Conservation (phyloP, 1,140 invertebrate species). For the Lepidurus couesii region DNA sequence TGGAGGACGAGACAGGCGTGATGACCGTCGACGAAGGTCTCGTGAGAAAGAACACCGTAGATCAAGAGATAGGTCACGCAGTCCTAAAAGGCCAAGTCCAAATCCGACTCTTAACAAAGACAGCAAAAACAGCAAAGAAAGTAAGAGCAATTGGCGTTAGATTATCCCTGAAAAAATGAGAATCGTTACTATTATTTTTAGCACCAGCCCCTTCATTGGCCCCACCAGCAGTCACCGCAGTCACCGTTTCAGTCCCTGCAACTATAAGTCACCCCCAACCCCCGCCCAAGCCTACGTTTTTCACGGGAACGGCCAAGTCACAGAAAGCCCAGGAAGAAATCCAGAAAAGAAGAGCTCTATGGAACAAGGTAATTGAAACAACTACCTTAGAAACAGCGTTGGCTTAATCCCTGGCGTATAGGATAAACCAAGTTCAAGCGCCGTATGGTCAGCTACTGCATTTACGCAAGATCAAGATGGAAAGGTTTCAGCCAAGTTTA, state of each 20-base stretch:
- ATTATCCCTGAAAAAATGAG: too few relatives aligned
- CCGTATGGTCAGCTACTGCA: constrained; percentile 72
- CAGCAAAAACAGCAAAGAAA: neutral
- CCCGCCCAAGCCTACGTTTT: neutral
- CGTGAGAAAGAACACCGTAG: neutral
- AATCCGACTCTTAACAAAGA: neutral
- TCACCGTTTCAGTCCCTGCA: neutral
- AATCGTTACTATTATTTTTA: neutral
- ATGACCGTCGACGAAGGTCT: neutral
- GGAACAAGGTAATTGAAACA: neutral
- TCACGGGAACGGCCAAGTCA: neutral
- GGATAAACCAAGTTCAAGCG: constrained; percentile 35
- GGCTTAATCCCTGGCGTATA: constrained; percentile 25
- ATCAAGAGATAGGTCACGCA: neutral
- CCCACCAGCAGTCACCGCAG: neutral
- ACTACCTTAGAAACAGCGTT: constrained; percentile 39
- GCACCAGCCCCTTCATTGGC: neutral
- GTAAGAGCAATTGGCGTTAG: neutral
- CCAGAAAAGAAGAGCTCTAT: neutral
- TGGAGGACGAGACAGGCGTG: neutral
- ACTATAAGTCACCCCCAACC: neutral
- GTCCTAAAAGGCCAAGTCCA: neutral
- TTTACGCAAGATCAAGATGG: constrained; percentile 85
- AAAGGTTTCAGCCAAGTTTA: constrained; percentile 88
- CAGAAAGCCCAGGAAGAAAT: neutral